A percentile compares a stretch with the other conserved stretches of the same genome.
These are phyloP conservation scores for Carassius auratus DNA, from an alignment of 2,113 vertebrate genomes.

Conservation along the genomic window DNA sequence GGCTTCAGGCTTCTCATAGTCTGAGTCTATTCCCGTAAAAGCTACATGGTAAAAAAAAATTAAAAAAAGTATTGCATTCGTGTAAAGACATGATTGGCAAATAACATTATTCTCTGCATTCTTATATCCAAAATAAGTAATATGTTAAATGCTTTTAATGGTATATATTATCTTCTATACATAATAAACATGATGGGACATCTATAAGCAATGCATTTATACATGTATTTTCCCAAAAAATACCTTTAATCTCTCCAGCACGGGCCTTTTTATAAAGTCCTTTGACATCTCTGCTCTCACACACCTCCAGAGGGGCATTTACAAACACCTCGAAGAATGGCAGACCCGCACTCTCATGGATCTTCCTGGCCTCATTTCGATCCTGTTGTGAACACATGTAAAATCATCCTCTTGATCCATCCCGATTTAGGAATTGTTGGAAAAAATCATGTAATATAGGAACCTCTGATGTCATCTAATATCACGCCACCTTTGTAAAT, in stretches of 20 bases:
- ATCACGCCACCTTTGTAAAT: constrained; percentile 80
- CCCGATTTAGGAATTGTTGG: not conserved
- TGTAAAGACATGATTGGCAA: not conserved
- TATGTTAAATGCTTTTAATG: not conserved
- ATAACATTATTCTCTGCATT: not conserved
- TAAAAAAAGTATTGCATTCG: not conserved
- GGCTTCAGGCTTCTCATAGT: constrained; percentile 87
- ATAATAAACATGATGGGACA: too few species aligned
- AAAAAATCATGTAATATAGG: not conserved
- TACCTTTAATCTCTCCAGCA: constrained; percentile 98
- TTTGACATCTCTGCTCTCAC: constrained; percentile 95
- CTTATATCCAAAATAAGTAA: not conserved
- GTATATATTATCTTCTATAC: not conserved
- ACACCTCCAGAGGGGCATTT: constrained; percentile 90
- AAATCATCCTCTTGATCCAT: not conserved
- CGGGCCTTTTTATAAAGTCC: constrained; percentile 97
- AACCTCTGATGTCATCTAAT: not conserved
- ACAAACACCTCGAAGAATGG: constrained; percentile 98
- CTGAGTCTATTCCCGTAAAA: constrained; percentile 95
- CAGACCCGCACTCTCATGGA: constrained; percentile 82
- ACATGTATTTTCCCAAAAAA: not conserved
- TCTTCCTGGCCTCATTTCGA: constrained; percentile 85
- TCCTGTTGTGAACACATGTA: constrained; percentile 76
- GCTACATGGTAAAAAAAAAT: constrained; percentile 70
- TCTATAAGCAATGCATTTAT: not conserved